A percentile compares a stretch with the other conserved stretches of the same genome.
Conservation (phyloP, 2,888 invertebrate genomes). For the Pterostichus madidus region DNA sequence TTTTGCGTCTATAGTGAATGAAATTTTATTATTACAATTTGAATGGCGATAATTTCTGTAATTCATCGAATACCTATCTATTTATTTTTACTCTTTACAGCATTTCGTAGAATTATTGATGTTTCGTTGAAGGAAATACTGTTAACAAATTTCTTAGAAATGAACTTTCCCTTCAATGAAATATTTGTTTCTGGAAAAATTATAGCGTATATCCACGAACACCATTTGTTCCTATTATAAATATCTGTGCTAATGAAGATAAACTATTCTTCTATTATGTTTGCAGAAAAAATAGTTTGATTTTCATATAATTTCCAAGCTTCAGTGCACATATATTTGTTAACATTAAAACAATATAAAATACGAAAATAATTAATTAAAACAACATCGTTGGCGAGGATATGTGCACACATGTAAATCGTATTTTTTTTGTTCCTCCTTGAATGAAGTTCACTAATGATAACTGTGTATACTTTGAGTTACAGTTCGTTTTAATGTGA, state of each 20-base stretch:
- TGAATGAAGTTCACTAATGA: no score
- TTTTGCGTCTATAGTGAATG: no score
- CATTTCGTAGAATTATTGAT: slow-evolving; percentile 41
- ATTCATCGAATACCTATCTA: no score
- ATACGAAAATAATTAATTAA: no score
- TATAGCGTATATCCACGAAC: background rate
- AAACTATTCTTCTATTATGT: no score
- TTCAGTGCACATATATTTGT: no score
- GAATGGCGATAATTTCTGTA: no score
- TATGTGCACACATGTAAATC: background rate
- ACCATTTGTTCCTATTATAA: no score
- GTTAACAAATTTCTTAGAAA: background rate
- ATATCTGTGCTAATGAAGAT: no score
- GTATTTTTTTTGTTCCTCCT: background rate
- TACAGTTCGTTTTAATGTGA: slow-evolving; percentile 31
- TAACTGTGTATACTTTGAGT: slow-evolving; percentile 21
- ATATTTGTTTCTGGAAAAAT: background rate
- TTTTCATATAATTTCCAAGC: no score
- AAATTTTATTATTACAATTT: no score
- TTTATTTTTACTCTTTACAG: background rate
- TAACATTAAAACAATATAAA: background rate
- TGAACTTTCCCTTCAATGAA: background rate
- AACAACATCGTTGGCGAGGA: background rate
- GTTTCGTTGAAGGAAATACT: slow-evolving; percentile 13
- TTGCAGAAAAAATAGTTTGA: no score